Conservation (phyloP, 2,113 vertebrate species). For the Toxotes jaculatrix region DNA sequence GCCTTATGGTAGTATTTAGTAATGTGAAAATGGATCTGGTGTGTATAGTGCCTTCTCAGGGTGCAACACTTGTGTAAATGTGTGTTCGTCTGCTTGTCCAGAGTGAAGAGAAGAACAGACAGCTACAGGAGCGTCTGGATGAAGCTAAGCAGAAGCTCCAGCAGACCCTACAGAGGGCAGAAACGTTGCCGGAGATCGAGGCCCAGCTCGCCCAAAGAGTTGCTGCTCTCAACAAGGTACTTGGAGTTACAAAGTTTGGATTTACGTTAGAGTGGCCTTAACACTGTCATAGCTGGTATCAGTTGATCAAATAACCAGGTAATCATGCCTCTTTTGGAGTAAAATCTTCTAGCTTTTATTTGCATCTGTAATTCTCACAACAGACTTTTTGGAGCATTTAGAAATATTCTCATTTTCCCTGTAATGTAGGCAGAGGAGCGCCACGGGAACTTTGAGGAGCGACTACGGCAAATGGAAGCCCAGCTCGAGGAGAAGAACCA, state of each 20-base stretch:
- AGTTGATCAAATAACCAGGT: not conserved
- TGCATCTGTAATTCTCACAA: not conserved
- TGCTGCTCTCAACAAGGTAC: constrained; percentile 92
- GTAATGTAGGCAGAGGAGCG: constrained; percentile 90
- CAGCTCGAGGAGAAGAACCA: constrained; percentile 95
- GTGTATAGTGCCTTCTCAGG: not conserved
- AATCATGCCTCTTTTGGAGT: not conserved
- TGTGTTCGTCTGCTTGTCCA: constrained; percentile 62
- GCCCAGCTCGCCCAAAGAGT: constrained; percentile 94
- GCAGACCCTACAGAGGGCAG: constrained; percentile 93
- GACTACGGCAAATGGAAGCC: constrained; percentile 92
- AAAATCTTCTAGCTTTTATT: not conserved
- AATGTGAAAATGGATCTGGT: not conserved
- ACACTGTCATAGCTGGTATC: not conserved
- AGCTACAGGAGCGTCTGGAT: constrained; percentile 93
- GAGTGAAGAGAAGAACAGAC: constrained; percentile 95
- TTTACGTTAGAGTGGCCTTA: not conserved
- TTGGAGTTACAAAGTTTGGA: not conserved
- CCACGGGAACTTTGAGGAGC: constrained; percentile 94
- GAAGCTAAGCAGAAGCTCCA: constrained; percentile 95
- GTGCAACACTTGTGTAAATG: not conserved
- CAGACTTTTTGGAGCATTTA: not conserved
- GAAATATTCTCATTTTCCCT: not conserved
- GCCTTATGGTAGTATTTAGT: not conserved
- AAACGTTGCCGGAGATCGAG: constrained; percentile 94